A percentile compares a stretch with the other conserved stretches of the same genome.
These are phyloP conservation scores for Potamarius usumacintae DNA, from an alignment of 2,113 vertebrate genomes.

Conservation along the genomic window DNA sequence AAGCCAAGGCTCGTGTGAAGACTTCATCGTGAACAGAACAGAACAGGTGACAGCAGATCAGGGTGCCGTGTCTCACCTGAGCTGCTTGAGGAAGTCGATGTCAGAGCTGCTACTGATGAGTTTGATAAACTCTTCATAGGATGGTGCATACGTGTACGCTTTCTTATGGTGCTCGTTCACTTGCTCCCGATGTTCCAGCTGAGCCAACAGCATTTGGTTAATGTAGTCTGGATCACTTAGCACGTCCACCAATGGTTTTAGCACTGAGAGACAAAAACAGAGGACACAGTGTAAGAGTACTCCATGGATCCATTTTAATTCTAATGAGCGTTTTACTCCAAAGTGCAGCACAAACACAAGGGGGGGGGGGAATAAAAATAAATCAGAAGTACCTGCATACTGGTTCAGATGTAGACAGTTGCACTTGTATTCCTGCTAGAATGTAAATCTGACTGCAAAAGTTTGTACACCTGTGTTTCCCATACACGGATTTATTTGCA, in stretches of 20 bases:
- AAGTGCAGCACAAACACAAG: background rate
- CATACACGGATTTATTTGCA: too few relatives aligned
- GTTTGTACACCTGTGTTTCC: background rate
- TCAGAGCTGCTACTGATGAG: slow-evolving; percentile 92
- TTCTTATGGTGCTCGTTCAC: slow-evolving; percentile 93
- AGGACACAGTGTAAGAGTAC: background rate
- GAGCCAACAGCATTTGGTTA: slow-evolving; percentile 90
- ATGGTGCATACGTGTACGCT: slow-evolving; percentile 95
- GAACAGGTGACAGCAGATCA: background rate
- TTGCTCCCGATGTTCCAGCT: slow-evolving; percentile 93
- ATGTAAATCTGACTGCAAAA: background rate
- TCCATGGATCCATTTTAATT: background rate
- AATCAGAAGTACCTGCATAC: background rate
- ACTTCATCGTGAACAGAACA: background rate
- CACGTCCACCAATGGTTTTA: slow-evolving; percentile 91
- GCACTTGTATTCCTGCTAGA: background rate
- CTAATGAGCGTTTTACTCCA: background rate
- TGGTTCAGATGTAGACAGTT: background rate
- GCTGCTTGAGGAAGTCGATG: slow-evolving; percentile 94
- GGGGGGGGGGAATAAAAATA: background rate
- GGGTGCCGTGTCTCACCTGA: slow-evolving; percentile 77
- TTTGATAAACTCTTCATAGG: slow-evolving; percentile 98
- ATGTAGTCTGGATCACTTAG: slow-evolving; percentile 96
- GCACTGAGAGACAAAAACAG: slow-evolving; percentile 68
- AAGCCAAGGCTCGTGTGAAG: background rate